Evolutionary conservation across 1,140 invertebrate species (phyloP), one percentile per base, ranked within the genome.

Genomic region (Bacillus rossius): DNA sequence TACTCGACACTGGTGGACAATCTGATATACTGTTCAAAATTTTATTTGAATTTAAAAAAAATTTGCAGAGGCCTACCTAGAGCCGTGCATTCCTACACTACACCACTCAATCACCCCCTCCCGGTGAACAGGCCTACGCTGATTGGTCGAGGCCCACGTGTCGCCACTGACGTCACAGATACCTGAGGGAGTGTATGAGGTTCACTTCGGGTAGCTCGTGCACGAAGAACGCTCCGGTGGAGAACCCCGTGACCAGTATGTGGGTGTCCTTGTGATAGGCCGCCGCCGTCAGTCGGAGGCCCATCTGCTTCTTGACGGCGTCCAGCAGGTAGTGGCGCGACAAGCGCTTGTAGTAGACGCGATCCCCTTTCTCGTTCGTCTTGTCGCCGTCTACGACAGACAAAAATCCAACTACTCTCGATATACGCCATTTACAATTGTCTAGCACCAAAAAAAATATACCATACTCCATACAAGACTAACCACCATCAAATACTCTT

Each of bases 131-230:
- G n/a, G n/a, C n/a, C n/a, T n/a, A n/a, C n/a, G n/a, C n/a, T n/a
- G n/a, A n/a, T n/a, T n/a, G n/a, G n/a, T n/a, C n/a, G n/a, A n/a
- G n/a, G n/a, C n/a, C n/a, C n/a, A n/a, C n/a, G n/a, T n/a, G n/a
- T n/a, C n/a, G n/a, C n/a, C n/a, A n/a, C n/a, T n/a, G n/a, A n/a
- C n/a, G n/a, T n/a, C n/a, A n/a, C n/a, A n/a, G n/a, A n/a, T n/a
- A 85, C 84, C 78, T 84, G 4, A 98, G 77, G 2, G 91, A 94
- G 76, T 98, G 93, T 55, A 98, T 93, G 54, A 95, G 75, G 70
- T 87, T 95, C 20, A 93, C 89, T 38, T 94, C 91, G 5, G 95
- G 94, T 76, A 98, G 82, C 73, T 98, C 93, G 66, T 97, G 90
- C 1, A 99, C 77, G 67, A 90, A 88, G 75, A 98, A 98, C 14